Evolutionary conservation across 2,113 vertebrate genomes (phyloP).

Genomic region (Serinus canaria): DNA sequence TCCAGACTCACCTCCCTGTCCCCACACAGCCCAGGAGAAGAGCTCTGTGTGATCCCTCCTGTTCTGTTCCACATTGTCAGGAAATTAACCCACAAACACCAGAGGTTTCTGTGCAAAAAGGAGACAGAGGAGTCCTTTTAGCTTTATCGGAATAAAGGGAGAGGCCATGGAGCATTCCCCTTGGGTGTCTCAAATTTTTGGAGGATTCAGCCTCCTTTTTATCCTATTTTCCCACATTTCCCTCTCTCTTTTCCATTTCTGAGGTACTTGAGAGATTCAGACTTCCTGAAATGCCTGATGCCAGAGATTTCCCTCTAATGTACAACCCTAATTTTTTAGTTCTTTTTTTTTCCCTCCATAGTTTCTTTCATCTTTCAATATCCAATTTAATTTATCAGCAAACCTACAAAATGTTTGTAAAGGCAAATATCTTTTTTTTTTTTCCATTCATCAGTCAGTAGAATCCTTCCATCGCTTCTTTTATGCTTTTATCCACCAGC

Average conservation of each 20-base stretch:
- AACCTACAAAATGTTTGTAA: not conserved
- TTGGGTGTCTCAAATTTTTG: not conserved
- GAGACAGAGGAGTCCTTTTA: not conserved
- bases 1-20: not conserved
- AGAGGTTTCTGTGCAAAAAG: not conserved
- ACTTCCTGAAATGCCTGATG: not conserved
- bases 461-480: too few relatives aligned
- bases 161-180: not conserved
- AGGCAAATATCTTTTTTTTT: not conserved
- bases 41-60: not conserved
- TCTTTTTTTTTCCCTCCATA: not conserved
- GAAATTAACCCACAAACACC: not conserved
- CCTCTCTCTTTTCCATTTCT: not conserved
- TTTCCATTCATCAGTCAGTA: not conserved
- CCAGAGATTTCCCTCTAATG: not conserved
- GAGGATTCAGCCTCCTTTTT: not conserved
- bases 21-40: not conserved
- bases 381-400: not conserved
- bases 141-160: not conserved
- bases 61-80: not conserved
- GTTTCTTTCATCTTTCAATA: not conserved
- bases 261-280: not conserved
- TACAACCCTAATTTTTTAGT: not conserved
- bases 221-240: not conserved
- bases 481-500: not conserved